Evolutionary conservation across 2,888 invertebrate species (phyloP).

Genomic region (Phaedon cochleariae): DNA sequence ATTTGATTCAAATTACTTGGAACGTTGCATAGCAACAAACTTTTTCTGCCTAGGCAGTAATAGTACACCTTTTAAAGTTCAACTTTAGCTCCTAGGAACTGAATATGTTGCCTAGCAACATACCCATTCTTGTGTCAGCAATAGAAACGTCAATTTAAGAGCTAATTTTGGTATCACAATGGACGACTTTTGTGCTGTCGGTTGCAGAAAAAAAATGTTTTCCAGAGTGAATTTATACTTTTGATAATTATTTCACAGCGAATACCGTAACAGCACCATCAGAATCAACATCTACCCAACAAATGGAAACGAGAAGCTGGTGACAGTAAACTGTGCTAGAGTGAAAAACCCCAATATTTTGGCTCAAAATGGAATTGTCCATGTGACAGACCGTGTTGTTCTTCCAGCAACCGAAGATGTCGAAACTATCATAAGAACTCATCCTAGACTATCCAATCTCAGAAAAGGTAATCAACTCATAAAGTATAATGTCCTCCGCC

Average conservation of each 20-base stretch:
- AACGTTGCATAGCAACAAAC: too few relatives aligned
- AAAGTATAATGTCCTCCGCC: too few relatives aligned
- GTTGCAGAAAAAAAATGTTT: background rate
- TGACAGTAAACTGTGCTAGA: constrained; percentile 75
- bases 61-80: too few relatives aligned
- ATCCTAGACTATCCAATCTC: constrained; percentile 69
- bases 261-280: constrained; percentile 64
- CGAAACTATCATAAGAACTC: constrained; percentile 67
- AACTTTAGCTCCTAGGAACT: too few relatives aligned
- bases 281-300: constrained; percentile 68
- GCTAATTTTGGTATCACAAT: too few relatives aligned
- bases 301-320: constrained; percentile 61
- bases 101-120: too few relatives aligned
- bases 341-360: constrained; percentile 69
- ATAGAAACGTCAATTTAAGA: too few relatives aligned
- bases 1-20: too few relatives aligned
- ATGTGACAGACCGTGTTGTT: constrained; percentile 70
- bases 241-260: constrained; percentile 47
- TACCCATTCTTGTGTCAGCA: too few relatives aligned
- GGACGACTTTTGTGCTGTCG: too few relatives aligned
- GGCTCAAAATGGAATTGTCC: constrained; percentile 73
- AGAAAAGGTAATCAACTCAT: constrained; percentile 58
- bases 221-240: background rate
- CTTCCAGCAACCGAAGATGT: constrained; percentile 66
- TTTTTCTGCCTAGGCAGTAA: too few relatives aligned